Conservation (phyloP, 2,113 vertebrate species). For the Colaptes auratus region DNA sequence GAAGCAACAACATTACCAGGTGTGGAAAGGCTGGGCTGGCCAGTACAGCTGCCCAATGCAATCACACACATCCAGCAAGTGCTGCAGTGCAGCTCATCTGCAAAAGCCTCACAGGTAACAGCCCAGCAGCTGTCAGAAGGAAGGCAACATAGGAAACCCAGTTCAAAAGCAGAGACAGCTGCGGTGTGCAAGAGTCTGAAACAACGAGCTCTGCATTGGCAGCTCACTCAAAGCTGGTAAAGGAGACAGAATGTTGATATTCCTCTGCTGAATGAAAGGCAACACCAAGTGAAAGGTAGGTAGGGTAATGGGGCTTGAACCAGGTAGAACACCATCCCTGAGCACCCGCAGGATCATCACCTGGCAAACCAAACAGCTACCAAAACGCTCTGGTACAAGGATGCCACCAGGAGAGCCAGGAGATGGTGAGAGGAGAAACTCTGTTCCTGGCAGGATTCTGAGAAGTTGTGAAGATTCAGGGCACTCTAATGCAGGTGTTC, state of each 20-base stretch:
- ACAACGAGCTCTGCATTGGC: background rate
- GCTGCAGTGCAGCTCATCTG: background rate
- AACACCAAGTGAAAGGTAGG: background rate
- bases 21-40: background rate
- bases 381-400: background rate
- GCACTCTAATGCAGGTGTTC: background rate
- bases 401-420: background rate
- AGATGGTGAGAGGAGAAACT: rapidly evolving
- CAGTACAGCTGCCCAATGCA: background rate
- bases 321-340: rapidly evolving
- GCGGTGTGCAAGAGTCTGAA: background rate
- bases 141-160: background rate
- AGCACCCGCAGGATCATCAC: background rate
- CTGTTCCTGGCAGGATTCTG: background rate
- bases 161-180: background rate
- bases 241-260: background rate
- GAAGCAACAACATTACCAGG: background rate
- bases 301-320: background rate
- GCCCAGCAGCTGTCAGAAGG: background rate
- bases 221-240: background rate
- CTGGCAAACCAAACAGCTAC: background rate
- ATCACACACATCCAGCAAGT: background rate
- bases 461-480: background rate
- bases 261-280: background rate
- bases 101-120: background rate